These are phyloP conservation scores for Keiferia lycopersicella DNA, from an alignment of 2,888 invertebrate species.

Conservation along the genomic window DNA sequence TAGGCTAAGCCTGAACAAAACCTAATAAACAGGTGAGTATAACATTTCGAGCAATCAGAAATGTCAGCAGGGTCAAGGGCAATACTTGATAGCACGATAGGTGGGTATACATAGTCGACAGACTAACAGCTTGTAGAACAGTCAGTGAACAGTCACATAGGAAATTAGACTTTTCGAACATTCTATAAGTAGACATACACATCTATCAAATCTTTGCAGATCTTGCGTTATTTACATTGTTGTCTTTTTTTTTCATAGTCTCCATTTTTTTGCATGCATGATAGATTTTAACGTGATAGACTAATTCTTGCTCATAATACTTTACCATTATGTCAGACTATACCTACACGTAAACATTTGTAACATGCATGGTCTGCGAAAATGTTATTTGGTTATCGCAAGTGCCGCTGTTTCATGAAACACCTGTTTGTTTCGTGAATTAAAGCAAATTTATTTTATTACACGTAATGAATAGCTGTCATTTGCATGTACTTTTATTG, in stretches of 20 bases:
- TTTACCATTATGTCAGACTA: too few relatives aligned
- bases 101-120: neutral
- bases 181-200: too few relatives aligned
- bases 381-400: neutral
- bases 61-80: slow-evolving; percentile 6
- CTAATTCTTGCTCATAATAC: too few relatives aligned
- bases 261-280: too few relatives aligned
- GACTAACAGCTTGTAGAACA: neutral
- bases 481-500: too few relatives aligned
- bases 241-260: too few relatives aligned
- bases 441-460: slow-evolving; percentile 19
- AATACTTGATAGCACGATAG: neutral
- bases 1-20: neutral
- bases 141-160: too few relatives aligned
- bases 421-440: slow-evolving; percentile 3
- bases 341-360: too few relatives aligned
- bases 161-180: too few relatives aligned
- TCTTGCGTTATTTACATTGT: too few relatives aligned
- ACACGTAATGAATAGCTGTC: slow-evolving; percentile 7
- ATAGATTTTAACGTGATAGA: too few relatives aligned
- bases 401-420: neutral
- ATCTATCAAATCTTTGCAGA: too few relatives aligned
- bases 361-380: neutral
- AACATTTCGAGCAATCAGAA: neutral
- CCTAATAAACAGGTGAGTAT: neutral